Conservation (phyloP, 1,140 invertebrate genomes). For the Sitobion miscanthi region DNA sequence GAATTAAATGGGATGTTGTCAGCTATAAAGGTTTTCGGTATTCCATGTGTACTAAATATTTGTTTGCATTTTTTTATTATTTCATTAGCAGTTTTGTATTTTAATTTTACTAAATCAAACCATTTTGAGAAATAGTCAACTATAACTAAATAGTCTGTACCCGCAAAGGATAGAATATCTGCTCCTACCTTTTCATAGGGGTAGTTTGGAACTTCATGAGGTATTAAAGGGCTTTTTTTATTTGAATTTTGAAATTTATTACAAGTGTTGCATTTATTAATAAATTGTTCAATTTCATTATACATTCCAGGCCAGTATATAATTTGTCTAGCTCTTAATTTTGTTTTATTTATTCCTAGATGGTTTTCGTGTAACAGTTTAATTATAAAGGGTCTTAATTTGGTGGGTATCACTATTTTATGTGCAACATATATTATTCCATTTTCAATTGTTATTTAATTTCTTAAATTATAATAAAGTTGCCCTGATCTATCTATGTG, state of each 20-base stretch:
- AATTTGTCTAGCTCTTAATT: background rate
- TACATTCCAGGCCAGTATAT: background rate
- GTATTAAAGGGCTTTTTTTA: background rate
- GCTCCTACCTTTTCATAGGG: constrained; percentile 9
- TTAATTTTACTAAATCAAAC: constrained; percentile 17
- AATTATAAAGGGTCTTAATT: background rate
- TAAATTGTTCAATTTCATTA: constrained; percentile 15
- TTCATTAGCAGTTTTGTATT: background rate
- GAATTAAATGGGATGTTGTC: too few species aligned
- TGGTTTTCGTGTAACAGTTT: background rate
- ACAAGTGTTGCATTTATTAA: background rate
- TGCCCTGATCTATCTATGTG: background rate
- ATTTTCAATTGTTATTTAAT: background rate
- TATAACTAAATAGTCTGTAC: constrained; percentile 29
- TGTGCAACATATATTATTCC: background rate
- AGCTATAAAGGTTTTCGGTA: too few species aligned
- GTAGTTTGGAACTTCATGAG: background rate
- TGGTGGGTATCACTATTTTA: background rate
- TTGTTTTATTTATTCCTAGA: background rate
- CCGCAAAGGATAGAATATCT: constrained; percentile 14
- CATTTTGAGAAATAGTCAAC: constrained; percentile 46
- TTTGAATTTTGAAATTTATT: constrained; percentile 9
- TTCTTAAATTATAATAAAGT: background rate
- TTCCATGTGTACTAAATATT: too few species aligned
- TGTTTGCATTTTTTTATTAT: background rate